phyloP scores from a whole-genome alignment of 2,113 vertebrate species.

The Lichenostomus cassidix region DNA sequence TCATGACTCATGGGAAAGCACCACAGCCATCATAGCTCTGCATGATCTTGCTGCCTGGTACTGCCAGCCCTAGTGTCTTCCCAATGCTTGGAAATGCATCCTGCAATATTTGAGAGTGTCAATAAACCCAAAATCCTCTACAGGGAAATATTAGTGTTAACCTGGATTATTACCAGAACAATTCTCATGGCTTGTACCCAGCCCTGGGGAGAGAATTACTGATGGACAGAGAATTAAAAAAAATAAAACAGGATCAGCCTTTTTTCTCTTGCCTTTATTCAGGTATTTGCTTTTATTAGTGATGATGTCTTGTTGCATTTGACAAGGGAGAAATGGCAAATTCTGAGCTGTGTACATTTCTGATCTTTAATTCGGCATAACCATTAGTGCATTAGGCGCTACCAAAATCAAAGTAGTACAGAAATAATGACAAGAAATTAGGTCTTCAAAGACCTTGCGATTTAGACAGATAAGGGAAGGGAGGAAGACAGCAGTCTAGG shows the following conservation, averaged over 20 bases:
- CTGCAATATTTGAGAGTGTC: neutral
- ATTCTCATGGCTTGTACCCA: neutral
- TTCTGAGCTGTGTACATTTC: neutral
- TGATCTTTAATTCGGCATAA: neutral
- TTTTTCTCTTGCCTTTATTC: neutral
- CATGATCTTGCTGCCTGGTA: neutral
- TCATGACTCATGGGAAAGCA: conserved; percentile 45
- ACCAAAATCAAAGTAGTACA: neutral
- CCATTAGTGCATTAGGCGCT: neutral
- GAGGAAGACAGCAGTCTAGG: neutral
- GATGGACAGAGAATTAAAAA: neutral
- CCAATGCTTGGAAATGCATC: neutral
- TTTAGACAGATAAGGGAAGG: neutral
- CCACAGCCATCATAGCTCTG: neutral
- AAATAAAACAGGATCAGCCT: neutral
- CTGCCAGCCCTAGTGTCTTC: neutral
- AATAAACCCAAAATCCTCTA: neutral
- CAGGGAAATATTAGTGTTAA: neutral
- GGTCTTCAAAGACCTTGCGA: neutral
- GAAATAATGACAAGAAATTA: neutral
- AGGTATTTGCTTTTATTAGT: neutral
- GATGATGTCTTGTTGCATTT: neutral
- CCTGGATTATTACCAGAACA: neutral
- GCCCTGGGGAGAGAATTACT: neutral
- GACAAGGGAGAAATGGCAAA: neutral